phyloP scores from a whole-genome alignment of 2,888 invertebrate species.

The Pardosa pseudoannulata region DNA sequence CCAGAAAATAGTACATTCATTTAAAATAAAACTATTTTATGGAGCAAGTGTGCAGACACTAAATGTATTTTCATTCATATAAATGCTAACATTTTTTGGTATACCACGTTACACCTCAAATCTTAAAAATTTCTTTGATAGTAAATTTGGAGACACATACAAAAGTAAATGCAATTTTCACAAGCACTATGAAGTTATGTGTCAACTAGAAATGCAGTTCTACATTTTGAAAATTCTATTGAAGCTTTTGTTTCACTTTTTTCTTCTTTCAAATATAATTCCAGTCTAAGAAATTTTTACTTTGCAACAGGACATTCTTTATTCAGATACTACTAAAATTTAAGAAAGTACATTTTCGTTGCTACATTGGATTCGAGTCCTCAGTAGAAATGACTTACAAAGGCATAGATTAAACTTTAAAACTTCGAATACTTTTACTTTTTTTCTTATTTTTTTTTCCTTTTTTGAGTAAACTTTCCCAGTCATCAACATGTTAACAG shows the following conservation, averaged over 20 bases:
- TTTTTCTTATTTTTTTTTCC: not conserved
- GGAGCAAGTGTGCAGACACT: too few relatives aligned
- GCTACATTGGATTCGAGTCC: slow-evolving; percentile 25
- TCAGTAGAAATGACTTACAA: slow-evolving; percentile 41
- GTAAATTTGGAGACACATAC: too few relatives aligned
- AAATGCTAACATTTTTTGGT: slow-evolving; percentile 3
- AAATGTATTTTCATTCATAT: not conserved
- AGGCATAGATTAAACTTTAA: slow-evolving; percentile 37
- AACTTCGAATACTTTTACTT: slow-evolving; percentile 10
- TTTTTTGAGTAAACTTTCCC: slow-evolving; percentile 39
- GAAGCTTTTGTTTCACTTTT: not conserved
- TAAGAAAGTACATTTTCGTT: slow-evolving; percentile 27
- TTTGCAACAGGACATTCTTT: slow-evolving; percentile 32
- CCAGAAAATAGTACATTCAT: too few relatives aligned
- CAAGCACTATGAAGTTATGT: not conserved
- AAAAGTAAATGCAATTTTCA: not conserved
- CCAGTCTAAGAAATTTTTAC: not conserved
- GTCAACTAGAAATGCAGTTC: not conserved
- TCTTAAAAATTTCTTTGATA: too few relatives aligned
- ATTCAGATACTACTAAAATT: slow-evolving; percentile 19
- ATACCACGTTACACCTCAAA: too few relatives aligned
- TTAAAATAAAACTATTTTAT: too few relatives aligned
- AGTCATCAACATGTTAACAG: slow-evolving; percentile 44
- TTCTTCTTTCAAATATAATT: not conserved
- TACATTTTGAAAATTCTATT: not conserved